These are phyloP conservation scores for Chelonoidis abingdonii DNA, from an alignment of 2,113 vertebrate genomes.

Conservation along the genomic window DNA sequence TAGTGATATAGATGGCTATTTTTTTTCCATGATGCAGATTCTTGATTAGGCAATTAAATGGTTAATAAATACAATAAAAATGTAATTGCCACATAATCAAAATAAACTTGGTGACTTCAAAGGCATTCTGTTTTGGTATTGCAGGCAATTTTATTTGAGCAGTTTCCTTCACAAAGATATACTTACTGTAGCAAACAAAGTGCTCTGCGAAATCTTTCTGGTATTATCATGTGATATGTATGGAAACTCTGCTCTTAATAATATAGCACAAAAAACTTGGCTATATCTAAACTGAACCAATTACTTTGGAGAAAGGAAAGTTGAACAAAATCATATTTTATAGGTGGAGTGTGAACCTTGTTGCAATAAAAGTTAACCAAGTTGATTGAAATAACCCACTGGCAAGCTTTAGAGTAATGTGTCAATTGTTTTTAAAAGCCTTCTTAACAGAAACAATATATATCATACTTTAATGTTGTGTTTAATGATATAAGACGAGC, in stretches of 20 bases:
- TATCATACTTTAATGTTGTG: background rate
- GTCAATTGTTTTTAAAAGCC: background rate
- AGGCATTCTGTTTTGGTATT: background rate
- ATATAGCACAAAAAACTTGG: rapidly evolving
- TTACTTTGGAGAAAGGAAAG: background rate
- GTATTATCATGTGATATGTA: background rate
- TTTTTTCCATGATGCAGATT: background rate
- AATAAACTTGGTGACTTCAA: rapidly evolving
- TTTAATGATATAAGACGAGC: background rate
- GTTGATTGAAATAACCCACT: background rate
- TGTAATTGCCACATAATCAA: background rate
- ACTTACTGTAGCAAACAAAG: rapidly evolving
- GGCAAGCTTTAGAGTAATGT: background rate
- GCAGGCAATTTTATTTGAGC: background rate
- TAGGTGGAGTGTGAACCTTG: background rate
- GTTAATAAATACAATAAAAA: background rate
- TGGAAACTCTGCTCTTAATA: background rate
- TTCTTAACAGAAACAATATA: background rate
- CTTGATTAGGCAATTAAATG: background rate
- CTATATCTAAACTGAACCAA: background rate
- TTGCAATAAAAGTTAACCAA: background rate
- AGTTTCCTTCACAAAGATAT: background rate
- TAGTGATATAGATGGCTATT: background rate
- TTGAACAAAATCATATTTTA: background rate
- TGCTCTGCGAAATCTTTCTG: background rate